Evolutionary conservation across 2,797 vertebrate species (phyloP).

Genomic region (Acanthopagrus latus): DNA sequence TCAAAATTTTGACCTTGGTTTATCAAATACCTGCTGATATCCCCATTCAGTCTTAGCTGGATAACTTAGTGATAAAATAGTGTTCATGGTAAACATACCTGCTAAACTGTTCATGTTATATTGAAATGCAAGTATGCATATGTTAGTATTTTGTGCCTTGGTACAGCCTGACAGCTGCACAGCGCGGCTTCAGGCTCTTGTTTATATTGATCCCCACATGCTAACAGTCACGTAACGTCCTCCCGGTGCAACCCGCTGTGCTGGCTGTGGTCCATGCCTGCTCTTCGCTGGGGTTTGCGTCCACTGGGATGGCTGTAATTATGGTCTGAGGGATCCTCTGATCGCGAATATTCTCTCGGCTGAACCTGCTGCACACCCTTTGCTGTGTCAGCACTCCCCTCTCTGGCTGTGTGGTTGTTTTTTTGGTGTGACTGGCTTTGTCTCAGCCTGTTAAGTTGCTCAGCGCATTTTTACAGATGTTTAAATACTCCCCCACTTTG

Average conservation of each 20-base stretch:
- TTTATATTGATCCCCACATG: background rate
- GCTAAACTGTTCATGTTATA: background rate
- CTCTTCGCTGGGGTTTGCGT: slow-evolving; percentile 48
- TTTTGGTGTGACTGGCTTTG: slow-evolving; percentile 67
- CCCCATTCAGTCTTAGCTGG: background rate
- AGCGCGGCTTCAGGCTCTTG: background rate
- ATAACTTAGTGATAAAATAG: background rate
- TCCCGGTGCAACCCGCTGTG: slow-evolving; percentile 13
- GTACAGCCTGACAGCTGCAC: background rate
- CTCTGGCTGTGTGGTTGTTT: slow-evolving; percentile 53
- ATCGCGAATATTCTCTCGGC: slow-evolving; percentile 61
- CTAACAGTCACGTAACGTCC: slow-evolving; percentile 33
- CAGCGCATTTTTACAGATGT: slow-evolving; percentile 72
- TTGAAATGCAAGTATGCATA: too few relatives aligned
- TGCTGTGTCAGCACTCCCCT: slow-evolving; percentile 71
- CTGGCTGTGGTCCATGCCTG: slow-evolving; percentile 20
- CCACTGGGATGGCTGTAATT: slow-evolving; percentile 68
- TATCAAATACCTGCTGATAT: background rate
- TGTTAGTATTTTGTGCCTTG: too few relatives aligned
- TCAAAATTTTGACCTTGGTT: background rate
- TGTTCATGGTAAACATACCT: background rate
- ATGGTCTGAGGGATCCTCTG: slow-evolving; percentile 63
- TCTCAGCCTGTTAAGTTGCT: slow-evolving; percentile 72
- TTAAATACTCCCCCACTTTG: slow-evolving; percentile 62
- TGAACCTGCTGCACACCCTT: slow-evolving; percentile 67